These are phyloP conservation scores for Sardina pilchardus DNA, from an alignment of 2,113 vertebrate genomes.

Conservation along the genomic window DNA sequence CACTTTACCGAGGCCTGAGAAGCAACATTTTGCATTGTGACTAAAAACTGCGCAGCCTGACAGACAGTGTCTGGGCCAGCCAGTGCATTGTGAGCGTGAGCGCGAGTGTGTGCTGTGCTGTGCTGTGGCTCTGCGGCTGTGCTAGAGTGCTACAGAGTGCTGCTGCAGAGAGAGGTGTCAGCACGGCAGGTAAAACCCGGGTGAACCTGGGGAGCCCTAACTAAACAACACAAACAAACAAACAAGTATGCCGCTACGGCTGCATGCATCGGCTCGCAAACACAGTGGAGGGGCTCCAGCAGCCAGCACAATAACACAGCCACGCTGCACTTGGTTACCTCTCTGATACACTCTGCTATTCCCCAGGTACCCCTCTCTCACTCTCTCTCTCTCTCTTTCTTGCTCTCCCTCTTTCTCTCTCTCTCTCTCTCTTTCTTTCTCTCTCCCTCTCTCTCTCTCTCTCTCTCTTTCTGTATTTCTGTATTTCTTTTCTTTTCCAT, in stretches of 20 bases:
- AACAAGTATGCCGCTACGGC: background rate
- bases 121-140: background rate
- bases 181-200: background rate
- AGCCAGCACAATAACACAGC: conserved; percentile 48
- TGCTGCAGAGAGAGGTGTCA: too few species aligned
- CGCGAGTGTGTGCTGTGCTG: too few species aligned
- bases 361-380: conserved; percentile 24
- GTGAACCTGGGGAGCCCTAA: background rate
- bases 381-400: conserved; percentile 24
- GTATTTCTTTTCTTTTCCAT: conserved; percentile 16
- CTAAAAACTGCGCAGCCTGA: background rate
- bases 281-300: conserved; percentile 45
- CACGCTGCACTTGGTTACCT: conserved; percentile 61
- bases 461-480: background rate
- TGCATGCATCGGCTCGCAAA: conserved; percentile 41
- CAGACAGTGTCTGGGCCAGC: background rate
- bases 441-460: conserved; percentile 29
- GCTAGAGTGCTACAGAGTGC: too few species aligned
- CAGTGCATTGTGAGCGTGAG: background rate
- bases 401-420: conserved; percentile 16
- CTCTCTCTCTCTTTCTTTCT: background rate
- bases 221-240: background rate
- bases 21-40: background rate
- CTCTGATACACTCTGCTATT: conserved; percentile 66
- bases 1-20: background rate